phyloP scores from a whole-genome alignment of 1,140 invertebrate species.

The Drosophila ohnishii region DNA sequence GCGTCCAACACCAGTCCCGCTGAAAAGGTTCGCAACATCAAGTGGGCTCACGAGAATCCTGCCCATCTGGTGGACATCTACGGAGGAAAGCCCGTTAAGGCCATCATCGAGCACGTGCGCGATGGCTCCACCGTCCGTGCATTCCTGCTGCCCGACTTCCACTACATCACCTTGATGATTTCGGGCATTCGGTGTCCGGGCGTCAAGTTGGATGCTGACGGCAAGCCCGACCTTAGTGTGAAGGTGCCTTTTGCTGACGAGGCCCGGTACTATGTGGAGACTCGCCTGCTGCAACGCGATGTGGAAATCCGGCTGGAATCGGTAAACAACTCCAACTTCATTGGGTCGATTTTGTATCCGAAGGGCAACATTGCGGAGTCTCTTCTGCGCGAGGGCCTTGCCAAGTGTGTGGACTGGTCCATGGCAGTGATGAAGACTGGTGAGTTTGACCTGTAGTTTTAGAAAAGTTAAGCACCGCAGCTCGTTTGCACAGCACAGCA shows the following conservation, averaged over 20 bases:
- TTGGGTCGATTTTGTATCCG: constrained; percentile 97
- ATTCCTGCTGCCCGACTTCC: constrained; percentile 91
- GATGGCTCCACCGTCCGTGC: constrained; percentile 97
- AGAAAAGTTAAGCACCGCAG: constrained; percentile 28
- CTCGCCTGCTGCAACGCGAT: constrained; percentile 94
- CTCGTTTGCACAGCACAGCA: constrained; percentile 32
- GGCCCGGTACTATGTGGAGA: constrained; percentile 94
- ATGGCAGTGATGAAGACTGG: constrained; percentile 92
- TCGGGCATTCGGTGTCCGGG: constrained; percentile 95
- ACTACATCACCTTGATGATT: constrained; percentile 95
- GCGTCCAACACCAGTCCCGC: constrained; percentile 84
- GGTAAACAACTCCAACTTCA: constrained; percentile 95
- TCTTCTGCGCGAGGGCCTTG: constrained; percentile 95
- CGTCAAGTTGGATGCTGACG: constrained; percentile 88
- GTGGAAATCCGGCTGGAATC: constrained; percentile 96
- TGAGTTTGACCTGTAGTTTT: constrained; percentile 54
- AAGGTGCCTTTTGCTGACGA: constrained; percentile 84
- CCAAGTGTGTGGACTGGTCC: constrained; percentile 98
- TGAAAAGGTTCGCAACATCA: constrained; percentile 91
- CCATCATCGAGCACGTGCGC: constrained; percentile 97
- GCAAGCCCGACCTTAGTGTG: constrained; percentile 86
- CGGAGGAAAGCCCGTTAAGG: constrained; percentile 90
- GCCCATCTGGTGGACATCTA: constrained; percentile 92
- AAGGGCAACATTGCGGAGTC: constrained; percentile 97
- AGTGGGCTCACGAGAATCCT: constrained; percentile 93